These are phyloP conservation scores for Mesembrinibis cayennensis DNA, from an alignment of 2,113 vertebrate genomes.

Conservation along the genomic window DNA sequence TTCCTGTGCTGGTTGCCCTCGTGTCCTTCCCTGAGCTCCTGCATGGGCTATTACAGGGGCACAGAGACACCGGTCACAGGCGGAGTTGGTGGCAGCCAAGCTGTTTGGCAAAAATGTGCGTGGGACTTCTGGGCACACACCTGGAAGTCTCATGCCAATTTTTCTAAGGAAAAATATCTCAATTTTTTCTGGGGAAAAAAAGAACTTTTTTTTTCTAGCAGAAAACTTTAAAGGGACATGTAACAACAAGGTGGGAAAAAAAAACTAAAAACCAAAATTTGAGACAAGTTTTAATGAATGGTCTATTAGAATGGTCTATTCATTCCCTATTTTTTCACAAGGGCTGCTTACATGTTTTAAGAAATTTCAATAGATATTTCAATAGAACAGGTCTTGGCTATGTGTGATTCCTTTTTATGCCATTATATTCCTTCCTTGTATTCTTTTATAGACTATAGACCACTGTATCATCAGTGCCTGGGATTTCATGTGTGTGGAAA, in stretches of 20 bases:
- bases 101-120: background rate
- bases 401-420: background rate
- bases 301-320: background rate
- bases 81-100: accelerated
- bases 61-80: accelerated
- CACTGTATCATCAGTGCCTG: background rate
- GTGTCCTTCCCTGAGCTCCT: accelerated
- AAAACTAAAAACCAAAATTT: accelerated
- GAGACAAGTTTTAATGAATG: background rate
- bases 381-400: background rate
- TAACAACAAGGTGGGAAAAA: background rate
- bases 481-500: background rate
- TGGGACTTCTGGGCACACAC: background rate
- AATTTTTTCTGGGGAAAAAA: accelerated
- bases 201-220: background rate
- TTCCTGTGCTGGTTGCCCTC: background rate
- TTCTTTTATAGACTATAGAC: background rate
- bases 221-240: background rate
- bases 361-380: background rate
- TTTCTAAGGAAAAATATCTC: background rate
- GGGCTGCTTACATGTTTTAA: background rate
- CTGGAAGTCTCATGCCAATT: background rate
- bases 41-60: accelerated
- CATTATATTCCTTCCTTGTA: background rate
- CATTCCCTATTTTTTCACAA: background rate